Percentiles rank a stretch among this genome's conserved stretches.
Evolutionary conservation across 2,797 vertebrate genomes (phyloP).

Genomic region (Onychomys torridus): DNA sequence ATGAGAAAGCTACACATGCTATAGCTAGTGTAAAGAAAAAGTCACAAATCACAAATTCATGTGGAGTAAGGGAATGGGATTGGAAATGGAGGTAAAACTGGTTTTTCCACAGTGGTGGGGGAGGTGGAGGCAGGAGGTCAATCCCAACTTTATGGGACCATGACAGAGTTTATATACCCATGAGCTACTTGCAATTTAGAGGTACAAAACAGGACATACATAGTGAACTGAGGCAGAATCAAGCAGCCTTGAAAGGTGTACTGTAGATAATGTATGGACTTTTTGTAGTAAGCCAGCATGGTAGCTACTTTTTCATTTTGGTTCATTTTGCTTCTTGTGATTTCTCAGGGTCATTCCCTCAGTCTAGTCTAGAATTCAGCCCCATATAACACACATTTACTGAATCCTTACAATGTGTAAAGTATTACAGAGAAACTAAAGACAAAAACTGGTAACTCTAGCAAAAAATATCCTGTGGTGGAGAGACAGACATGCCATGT

Average conservation of each 20-base stretch:
- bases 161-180: slow-evolving; percentile 53
- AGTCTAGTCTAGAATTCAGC: slow-evolving; percentile 67
- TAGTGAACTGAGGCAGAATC: slow-evolving; percentile 1
- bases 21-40: slow-evolving; percentile 50
- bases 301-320: neutral
- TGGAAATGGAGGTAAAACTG: slow-evolving; percentile 68
- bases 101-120: slow-evolving; percentile 23
- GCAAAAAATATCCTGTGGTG: slow-evolving; percentile 17
- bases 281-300: slow-evolving; percentile 37
- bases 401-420: slow-evolving; percentile 49
- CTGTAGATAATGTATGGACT: neutral
- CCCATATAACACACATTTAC: slow-evolving; percentile 47
- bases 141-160: slow-evolving; percentile 35
- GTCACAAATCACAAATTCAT: slow-evolving; percentile 64
- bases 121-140: neutral
- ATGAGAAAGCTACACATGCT: slow-evolving; percentile 62
- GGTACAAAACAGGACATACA: slow-evolving; percentile 40
- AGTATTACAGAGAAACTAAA: slow-evolving; percentile 29
- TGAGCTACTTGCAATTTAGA: slow-evolving; percentile 52
- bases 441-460: slow-evolving; percentile 15
- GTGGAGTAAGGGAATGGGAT: slow-evolving; percentile 60
- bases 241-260: neutral
- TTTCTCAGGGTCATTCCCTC: slow-evolving; percentile 62
- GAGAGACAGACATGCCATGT: neutral
- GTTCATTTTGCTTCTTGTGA: slow-evolving; percentile 52